These are phyloP conservation scores for Leptopilina boulardi DNA, from an alignment of 1,140 invertebrate species.

Conservation along the genomic window DNA sequence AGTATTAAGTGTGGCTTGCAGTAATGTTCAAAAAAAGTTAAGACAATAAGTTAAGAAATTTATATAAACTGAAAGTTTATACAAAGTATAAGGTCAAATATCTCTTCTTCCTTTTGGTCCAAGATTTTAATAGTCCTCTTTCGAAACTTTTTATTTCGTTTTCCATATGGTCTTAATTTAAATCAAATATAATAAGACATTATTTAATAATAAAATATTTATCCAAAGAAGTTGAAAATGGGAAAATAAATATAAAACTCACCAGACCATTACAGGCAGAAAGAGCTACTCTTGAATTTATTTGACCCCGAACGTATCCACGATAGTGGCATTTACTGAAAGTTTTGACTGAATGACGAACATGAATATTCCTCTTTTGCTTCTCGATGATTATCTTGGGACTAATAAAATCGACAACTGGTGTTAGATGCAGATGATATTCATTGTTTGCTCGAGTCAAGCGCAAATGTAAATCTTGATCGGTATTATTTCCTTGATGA, in stretches of 20 bases:
- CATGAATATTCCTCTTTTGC: conserved; percentile 76
- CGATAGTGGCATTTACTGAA: conserved; percentile 84
- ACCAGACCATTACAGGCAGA: conserved; percentile 90
- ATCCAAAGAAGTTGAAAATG: too few species aligned
- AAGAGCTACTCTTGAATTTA: conserved; percentile 82
- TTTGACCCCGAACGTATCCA: conserved; percentile 82
- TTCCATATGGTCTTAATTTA: too few species aligned
- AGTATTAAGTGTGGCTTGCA: neutral
- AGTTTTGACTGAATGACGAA: conserved; percentile 74
- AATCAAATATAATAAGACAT: too few species aligned
- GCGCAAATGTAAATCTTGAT: conserved; percentile 76
- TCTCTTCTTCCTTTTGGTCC: too few species aligned
- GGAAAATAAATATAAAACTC: conserved; percentile 72
- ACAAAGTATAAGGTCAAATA: too few species aligned
- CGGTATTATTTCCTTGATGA: conserved; percentile 69
- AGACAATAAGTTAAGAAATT: neutral
- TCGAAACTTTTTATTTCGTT: too few species aligned
- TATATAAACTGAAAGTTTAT: neutral
- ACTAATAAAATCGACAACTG: conserved; percentile 82
- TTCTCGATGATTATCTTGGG: conserved; percentile 84
- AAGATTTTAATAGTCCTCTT: too few species aligned
- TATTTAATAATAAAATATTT: too few species aligned
- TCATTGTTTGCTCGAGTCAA: conserved; percentile 76
- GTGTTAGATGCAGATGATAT: conserved; percentile 78
- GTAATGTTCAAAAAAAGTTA: neutral